phyloP scores from a whole-genome alignment of 2,113 vertebrate species.

The Microtus richardsoni region DNA sequence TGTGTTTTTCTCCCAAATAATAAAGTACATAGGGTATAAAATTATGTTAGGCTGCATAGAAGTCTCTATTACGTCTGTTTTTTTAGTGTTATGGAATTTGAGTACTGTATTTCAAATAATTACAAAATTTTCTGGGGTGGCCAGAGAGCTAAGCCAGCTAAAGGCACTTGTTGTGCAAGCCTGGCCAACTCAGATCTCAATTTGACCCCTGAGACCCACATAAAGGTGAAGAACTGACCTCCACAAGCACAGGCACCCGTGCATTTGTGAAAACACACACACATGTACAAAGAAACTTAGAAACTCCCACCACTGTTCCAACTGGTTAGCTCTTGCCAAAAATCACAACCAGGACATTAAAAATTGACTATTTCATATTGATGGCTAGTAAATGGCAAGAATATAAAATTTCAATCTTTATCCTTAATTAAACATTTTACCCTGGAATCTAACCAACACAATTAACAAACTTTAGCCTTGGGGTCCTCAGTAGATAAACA shows the following conservation, averaged over 20 bases:
- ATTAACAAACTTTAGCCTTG: constrained; percentile 30
- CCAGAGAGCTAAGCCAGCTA: neutral
- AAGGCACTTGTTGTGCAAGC: too few relatives aligned
- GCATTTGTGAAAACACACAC: too few relatives aligned
- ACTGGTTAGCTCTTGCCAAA: constrained; percentile 49
- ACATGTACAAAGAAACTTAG: neutral
- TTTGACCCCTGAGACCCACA: neutral
- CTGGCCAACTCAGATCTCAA: neutral
- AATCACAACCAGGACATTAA: neutral
- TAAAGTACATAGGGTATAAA: constrained; percentile 31
- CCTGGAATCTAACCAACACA: neutral
- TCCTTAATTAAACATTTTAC: constrained; percentile 14
- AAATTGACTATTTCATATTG: constrained; percentile 8
- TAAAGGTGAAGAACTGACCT: neutral
- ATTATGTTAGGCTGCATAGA: neutral
- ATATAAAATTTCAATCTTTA: constrained; percentile 1
- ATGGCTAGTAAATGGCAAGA: constrained; percentile 55
- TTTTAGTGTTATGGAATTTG: neutral
- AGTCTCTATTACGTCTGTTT: constrained; percentile 16
- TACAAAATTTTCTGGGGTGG: neutral
- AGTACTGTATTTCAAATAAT: constrained; percentile 46
- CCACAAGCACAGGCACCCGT: neutral
- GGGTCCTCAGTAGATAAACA: neutral
- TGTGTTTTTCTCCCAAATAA: neutral
- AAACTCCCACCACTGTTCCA: neutral